A percentile compares a stretch with the other conserved stretches of the same genome.
phyloP scores from a whole-genome alignment of 2,113 vertebrate species.

The Piprites chloris region DNA sequence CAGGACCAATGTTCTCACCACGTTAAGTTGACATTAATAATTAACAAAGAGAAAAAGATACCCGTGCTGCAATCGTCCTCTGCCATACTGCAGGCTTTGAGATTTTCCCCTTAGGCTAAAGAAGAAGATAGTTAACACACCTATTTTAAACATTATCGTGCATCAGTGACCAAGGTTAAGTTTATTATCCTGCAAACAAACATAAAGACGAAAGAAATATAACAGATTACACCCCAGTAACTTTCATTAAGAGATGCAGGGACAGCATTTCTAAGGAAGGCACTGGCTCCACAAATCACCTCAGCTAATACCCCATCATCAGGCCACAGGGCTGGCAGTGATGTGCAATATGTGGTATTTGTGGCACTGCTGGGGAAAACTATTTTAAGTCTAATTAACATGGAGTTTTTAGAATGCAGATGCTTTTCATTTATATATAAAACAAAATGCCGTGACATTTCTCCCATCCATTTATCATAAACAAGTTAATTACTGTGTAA shows the following conservation, averaged over 20 bases:
- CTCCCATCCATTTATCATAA: slow-evolving; percentile 78
- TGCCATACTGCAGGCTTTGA: neutral
- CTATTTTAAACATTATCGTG: neutral
- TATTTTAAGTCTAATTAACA: slow-evolving; percentile 76
- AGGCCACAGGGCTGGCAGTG: fast-evolving
- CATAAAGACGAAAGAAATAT: neutral
- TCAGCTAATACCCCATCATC: neutral
- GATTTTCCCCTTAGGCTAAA: neutral
- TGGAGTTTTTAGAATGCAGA: slow-evolving; percentile 71
- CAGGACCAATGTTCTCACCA: neutral
- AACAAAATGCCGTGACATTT: slow-evolving; percentile 79
- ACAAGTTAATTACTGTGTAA: slow-evolving; percentile 79
- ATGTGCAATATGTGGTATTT: neutral
- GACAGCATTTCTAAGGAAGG: neutral
- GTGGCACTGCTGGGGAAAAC: slow-evolving; percentile 59
- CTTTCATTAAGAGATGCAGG: neutral
- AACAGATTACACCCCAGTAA: neutral
- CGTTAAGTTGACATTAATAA: slow-evolving; percentile 46
- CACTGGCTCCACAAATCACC: neutral
- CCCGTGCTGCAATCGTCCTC: neutral
- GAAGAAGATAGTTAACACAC: neutral
- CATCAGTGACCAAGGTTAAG: neutral
- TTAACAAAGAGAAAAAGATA: slow-evolving; percentile 53
- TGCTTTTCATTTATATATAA: slow-evolving; percentile 76
- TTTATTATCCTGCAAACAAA: neutral